Evolutionary conservation across 2,113 vertebrate species (phyloP), one percentile per base, ranked within the genome.

Genomic region (Benitochromis conjunctus): DNA sequence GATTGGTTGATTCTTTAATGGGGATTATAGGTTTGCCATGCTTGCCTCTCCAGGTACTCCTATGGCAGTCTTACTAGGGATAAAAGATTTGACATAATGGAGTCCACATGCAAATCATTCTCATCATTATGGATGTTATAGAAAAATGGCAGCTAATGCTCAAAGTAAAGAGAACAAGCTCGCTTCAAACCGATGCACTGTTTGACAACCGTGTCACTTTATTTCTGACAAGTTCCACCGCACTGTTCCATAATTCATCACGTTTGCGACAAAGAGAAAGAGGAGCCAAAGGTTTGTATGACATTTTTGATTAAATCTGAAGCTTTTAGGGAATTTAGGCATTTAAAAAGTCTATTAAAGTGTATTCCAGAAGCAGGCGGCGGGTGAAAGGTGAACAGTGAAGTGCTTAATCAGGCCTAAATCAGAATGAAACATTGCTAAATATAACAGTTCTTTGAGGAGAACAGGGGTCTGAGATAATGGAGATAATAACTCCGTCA

Each of bases 1-100:
- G 90, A 95, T 94, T 80, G 76, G 79, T 77, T 86, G 83, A 89
- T 94, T 93, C 91, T 90, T 93, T 94, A 91, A 83, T 82, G 85
- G 86, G 89, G 92, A 94, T 94, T 90, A 94, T 41, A 43, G 79
- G 69, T 88, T 88, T 81, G 83, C 81, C 21, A 43, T 41, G 56
- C 85, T 78, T 83, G 64, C 66, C 86, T 77, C 83, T 66, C 43
- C 79, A 76, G 64, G 85, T 82, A 81, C 57, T 83, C 83, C 9
- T 71, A 19, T 43, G 76, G 56, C 19, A 24, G 62, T 51, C 71
- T 62, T 90, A 85, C 84, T 64, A 51, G 80, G 46, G 19, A 79
- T 36, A 77, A 46, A 53, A 53, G 57, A 46, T 58, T 53, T 36
- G 77, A 71, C 64, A 60, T 86, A 55, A 81, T 80, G 19, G 41